Conservation (phyloP, 2,113 vertebrate genomes). For the Centropus unirufus region DNA sequence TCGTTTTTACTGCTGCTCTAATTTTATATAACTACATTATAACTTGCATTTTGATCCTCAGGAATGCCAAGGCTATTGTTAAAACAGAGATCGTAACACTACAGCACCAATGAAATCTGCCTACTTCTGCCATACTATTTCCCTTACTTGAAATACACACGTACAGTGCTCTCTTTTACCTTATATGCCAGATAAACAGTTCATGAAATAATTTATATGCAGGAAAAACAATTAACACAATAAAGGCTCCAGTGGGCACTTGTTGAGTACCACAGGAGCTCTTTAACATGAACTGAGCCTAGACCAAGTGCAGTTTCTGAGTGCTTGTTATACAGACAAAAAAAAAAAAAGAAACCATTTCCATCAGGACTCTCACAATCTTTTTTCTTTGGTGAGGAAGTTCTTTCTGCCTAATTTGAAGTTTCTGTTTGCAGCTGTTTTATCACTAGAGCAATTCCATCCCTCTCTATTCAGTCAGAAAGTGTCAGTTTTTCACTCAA, state of each 20-base stretch:
- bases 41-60: constrained; percentile 21
- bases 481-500: background rate
- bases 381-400: background rate
- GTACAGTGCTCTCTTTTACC: background rate
- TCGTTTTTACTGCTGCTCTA: constrained; percentile 33
- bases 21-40: constrained; percentile 54
- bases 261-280: background rate
- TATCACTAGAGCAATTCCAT: background rate
- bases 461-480: background rate
- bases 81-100: background rate
- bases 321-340: constrained; percentile 10
- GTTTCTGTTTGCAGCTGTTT: background rate
- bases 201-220: background rate
- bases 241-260: background rate
- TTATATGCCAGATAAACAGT: background rate
- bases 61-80: background rate
- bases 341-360: background rate
- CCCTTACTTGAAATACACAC: background rate
- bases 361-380: background rate
- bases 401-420: background rate
- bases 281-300: background rate
- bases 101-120: background rate
- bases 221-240: background rate
- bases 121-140: background rate
- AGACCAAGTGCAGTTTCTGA: background rate